Base-by-base conservation (phyloP, 2,888 invertebrate species). In the Nezara viridula region DNA sequence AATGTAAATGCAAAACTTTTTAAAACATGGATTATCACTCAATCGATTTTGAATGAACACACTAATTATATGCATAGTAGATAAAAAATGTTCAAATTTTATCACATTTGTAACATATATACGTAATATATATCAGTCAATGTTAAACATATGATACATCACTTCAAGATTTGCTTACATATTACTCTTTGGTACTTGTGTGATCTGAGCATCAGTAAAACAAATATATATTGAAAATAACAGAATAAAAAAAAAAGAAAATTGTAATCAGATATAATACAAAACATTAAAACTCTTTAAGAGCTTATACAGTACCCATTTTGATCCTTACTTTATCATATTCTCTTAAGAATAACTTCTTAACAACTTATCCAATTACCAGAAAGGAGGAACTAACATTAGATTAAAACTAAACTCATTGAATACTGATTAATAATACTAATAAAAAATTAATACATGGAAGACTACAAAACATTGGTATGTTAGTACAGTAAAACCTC, bases 11-110 rank as follows among this genome's bases (percentile, higher is more conserved):
- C 81, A 81, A 47, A 81, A 81, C 44, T 40, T 81, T 44, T 47
- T 81, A 81, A 37, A 81, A 81, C 44, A n/a, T n/a, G 77, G 81
- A 81, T 81, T 81, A 81, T 81, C 81, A 81, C 81, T 81, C 81
- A 81, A 81, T 81, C 14, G 44, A 47, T 44, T 81, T 81, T 81
- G 44, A 81, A 81, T 47, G 81, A 81, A 81, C 81, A 81, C 81
- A 44, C 40, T 81, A 44, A 81, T 44, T 81, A 81, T 81, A 81
- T 81, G 81, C n/a, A n/a, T 44, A 47, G 44, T 81, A 44, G 81
- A 37, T 81, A 37, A 81, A 81, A 81, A 81, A 81, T 37, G 40
- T 40, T 47, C 44, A 24, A 81, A 81, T 81, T 73, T 81, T 81
- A 81, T 81, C 81, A 81, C 81, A 81, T 81, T 81, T 37, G 81